Base-by-base conservation (phyloP, 2,888 invertebrate species). In the Thecophora atra region DNA sequence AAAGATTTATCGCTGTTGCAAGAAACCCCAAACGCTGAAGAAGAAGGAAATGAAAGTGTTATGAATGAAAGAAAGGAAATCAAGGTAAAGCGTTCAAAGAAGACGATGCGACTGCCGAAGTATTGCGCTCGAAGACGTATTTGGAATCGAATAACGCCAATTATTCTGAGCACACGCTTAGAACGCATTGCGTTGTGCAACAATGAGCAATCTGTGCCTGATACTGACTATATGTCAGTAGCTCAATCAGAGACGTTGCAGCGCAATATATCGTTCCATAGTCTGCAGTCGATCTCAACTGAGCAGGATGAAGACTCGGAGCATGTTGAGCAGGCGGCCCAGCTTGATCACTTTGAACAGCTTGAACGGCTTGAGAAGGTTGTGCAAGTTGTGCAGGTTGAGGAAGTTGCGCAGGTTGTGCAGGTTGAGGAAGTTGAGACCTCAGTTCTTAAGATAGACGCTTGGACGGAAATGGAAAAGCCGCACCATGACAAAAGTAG, bases 231-330 rank as follows among this genome's bases (percentile, higher is more conserved):
- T 17, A 37, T 77, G 1, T 74, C 76, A 8, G 66, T 72, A 17
- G 60, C 51, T 15, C 74, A 74, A 42, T 76, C 77, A 3, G 79
- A 79, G 56, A 52, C 77, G 62, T 56, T 77, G 2, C 76, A 75
- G 4, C 74, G 71, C 0, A 77, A 73, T 21, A 66, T 71, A 8
- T 82, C 82, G 0, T 28, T 71, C 24, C 62, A 72, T 0, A 85
- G 82, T 44, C 84, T 84, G 58, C 79, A 80, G 70, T 83, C 85
- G 5, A 24, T 76, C 2, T 42, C 56, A 7, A 79, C 79, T 15
- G 79, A 75, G 8, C 17, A 6, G 8, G n/a, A n/a, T n/a, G n/a
- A n/a, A n/a, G n/a, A n/a, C n/a, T n/a, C n/a, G n/a, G n/a, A n/a
- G n/a, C n/a, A n/a, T n/a, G n/a, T n/a, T n/a, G n/a, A n/a, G n/a